Percentiles rank a stretch among this genome's conserved stretches.
phyloP scores from a whole-genome alignment of 2,113 vertebrate species.

The Heterochromis multidens region DNA sequence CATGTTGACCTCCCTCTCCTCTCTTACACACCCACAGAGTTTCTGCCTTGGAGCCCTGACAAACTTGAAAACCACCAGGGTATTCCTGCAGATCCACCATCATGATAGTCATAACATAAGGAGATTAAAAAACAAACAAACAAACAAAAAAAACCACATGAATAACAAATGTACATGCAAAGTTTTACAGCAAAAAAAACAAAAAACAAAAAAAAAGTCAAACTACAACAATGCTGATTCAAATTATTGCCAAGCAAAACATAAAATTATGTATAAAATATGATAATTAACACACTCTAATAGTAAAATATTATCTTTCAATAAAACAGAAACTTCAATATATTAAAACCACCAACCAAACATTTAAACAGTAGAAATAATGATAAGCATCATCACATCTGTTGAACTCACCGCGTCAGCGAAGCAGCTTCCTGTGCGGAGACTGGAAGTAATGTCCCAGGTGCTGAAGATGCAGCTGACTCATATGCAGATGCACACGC shows the following conservation, averaged over 20 bases:
- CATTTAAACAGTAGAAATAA: background rate
- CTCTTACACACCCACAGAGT: background rate
- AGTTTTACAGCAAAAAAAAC: background rate
- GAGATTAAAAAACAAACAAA: background rate
- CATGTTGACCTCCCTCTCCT: conserved; percentile 67
- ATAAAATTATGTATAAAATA: background rate
- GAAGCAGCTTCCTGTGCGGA: conserved; percentile 11
- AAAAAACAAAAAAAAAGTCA: background rate
- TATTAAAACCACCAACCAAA: too few relatives aligned
- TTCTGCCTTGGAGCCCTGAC: background rate
- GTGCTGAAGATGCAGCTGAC: conserved; percentile 55
- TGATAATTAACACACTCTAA: background rate
- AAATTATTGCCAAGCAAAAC: background rate
- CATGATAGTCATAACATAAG: background rate
- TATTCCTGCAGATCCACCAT: background rate
- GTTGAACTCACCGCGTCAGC: conserved; percentile 50
- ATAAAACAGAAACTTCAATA: background rate
- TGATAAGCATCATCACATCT: background rate
- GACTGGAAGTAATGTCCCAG: conserved; percentile 41
- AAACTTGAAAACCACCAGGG: background rate
- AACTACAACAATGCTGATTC: background rate
- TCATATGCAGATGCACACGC: conserved; percentile 12
- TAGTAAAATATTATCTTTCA: background rate
- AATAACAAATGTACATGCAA: background rate
- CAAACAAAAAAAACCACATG: too few relatives aligned